Conservation (phyloP, 1,140 invertebrate genomes). For the Calephelis nemesis region DNA sequence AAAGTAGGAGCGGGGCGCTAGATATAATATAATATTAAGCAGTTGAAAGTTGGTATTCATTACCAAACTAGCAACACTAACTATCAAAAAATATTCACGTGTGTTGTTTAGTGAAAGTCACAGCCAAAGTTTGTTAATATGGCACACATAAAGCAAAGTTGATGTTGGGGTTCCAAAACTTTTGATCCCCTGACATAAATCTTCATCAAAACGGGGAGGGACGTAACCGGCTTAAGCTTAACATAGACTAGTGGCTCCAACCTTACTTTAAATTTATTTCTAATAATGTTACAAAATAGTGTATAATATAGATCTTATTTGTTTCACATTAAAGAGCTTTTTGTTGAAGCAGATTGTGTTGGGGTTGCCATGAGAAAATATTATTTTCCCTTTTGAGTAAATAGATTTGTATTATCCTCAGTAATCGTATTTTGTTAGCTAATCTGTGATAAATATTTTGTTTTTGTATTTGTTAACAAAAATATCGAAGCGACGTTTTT, state of each 20-base stretch:
- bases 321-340: neutral
- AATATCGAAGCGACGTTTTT: no score
- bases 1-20: no score
- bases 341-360: neutral
- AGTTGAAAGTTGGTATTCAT: no score
- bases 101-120: neutral
- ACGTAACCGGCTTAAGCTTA: slow-evolving; percentile 76
- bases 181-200: slow-evolving; percentile 78
- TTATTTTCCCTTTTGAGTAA: slow-evolving; percentile 6
- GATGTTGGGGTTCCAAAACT: slow-evolving; percentile 54
- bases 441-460: slow-evolving; percentile 12
- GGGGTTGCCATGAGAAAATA: slow-evolving; percentile 1
- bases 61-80: no score
- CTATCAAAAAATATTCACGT: slow-evolving; percentile 7
- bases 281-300: slow-evolving; percentile 23
- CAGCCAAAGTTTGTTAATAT: slow-evolving; percentile 16
- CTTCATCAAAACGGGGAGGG: slow-evolving; percentile 76
- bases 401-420: neutral
- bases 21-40: no score
- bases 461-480: neutral
- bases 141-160: slow-evolving; percentile 18
- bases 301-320: slow-evolving; percentile 6
- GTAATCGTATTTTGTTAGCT: slow-evolving; percentile 16
- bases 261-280: slow-evolving; percentile 29
- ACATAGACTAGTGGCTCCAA: slow-evolving; percentile 42